Evolutionary conservation across 2,797 vertebrate species (phyloP).

Genomic region (Sciaenops ocellatus): DNA sequence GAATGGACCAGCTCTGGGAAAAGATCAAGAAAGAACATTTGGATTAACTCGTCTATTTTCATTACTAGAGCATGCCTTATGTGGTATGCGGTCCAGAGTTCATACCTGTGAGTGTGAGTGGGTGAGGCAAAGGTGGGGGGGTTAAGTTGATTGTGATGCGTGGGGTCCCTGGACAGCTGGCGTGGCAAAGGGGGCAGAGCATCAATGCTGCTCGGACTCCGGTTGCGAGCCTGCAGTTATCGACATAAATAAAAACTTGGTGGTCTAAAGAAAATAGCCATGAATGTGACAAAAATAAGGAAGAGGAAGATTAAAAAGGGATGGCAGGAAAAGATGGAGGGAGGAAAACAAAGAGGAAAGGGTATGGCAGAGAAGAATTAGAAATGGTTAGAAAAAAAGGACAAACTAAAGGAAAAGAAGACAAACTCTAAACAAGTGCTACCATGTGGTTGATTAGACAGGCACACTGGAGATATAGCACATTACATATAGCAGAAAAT

Average conservation of each 20-base stretch:
- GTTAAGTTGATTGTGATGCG: constrained; percentile 84
- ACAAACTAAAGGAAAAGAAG: constrained; percentile 84
- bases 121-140: constrained; percentile 78
- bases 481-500: constrained; percentile 42
- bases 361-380: constrained; percentile 92
- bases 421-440: constrained; percentile 79
- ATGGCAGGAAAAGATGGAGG: constrained; percentile 74
- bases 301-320: constrained; percentile 71
- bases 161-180: constrained; percentile 84
- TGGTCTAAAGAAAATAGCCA: constrained; percentile 94
- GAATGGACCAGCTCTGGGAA: constrained; percentile 83
- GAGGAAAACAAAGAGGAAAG: constrained; percentile 80
- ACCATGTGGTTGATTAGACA: constrained; percentile 77
- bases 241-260: constrained; percentile 99
- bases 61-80: not conserved
- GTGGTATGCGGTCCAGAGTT: not conserved
- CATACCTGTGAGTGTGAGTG: constrained; percentile 82
- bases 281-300: constrained; percentile 86
- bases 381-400: constrained; percentile 94
- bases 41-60: not conserved
- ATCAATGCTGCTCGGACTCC: constrained; percentile 91
- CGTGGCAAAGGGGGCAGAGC: constrained; percentile 79
- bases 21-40: constrained; percentile 28
- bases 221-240: constrained; percentile 95
- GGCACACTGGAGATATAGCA: constrained; percentile 61